Evolutionary conservation across 2,888 invertebrate species (phyloP), one percentile per base, ranked within the genome.

Genomic region (Bembecia ichneumoniformis): DNA sequence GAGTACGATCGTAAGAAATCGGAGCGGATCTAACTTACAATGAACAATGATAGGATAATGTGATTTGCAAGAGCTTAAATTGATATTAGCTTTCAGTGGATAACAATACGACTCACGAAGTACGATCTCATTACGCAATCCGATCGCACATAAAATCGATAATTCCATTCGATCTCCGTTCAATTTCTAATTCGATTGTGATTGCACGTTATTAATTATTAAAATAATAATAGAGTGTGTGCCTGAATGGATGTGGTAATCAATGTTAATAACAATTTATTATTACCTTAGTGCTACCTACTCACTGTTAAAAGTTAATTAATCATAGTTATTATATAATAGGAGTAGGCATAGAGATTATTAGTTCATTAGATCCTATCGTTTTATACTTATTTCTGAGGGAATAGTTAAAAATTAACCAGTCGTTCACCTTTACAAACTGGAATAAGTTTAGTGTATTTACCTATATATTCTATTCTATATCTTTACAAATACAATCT

Each of bases 111-210:
- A 13, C 3, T 13, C 14, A 40, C n/a, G n/a, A 14, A 40, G 40
- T 7, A 4, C 40, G 13, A 62, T 63, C 60, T 58, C 47, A 61
- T 77, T 76, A 73, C 59, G 68, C 63, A 77, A 75, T 54, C 60
- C 47, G 64, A 64, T 68, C 63, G 64, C 63, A 59, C 56, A 58
- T 62, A 58, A 14, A 58, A 55, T 59, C 60, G 60, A 69, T 70
- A 71, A 75, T 72, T 71, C 63, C 63, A 66, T 68, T 68, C 60
- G 63, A 74, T 68, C 64, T 63, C 58, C 57, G 65, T 66, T 63
- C 65, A 74, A 77, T 78, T 78, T 78, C 76, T 75, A 76, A 73
- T 77, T 70, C 74, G 71, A 72, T 71, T 70, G 67, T 68, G 66
- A 70, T 68, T 64, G 63, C 60, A 57, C 48, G 49, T 51, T 66